Conservation (phyloP, 2,113 vertebrate genomes). For the Perca fluviatilis region DNA sequence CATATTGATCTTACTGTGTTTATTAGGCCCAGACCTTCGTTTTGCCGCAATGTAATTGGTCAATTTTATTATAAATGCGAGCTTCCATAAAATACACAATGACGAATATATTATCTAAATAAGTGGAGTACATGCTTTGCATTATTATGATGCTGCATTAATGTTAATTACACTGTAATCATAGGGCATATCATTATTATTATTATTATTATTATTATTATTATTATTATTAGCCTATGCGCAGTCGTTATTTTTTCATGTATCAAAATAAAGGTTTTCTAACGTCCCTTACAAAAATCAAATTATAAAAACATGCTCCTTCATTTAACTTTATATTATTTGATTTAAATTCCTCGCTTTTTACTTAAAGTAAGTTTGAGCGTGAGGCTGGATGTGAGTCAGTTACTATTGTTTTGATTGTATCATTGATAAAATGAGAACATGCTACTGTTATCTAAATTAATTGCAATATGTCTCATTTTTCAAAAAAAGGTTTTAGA, state of each 20-base stretch:
- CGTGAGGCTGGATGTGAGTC: neutral
- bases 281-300: neutral
- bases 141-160: constrained; percentile 25
- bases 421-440: neutral
- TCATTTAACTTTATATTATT: neutral
- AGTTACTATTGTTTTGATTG: neutral
- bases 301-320: neutral
- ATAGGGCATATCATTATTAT: constrained; percentile 2
- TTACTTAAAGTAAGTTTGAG: neutral
- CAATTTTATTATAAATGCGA: constrained; percentile 45
- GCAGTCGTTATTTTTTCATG: neutral
- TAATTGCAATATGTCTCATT: neutral
- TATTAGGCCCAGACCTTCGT: constrained; percentile 19
- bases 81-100: constrained; percentile 41
- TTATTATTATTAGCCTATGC: constrained; percentile 5
- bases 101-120: constrained; percentile 31
- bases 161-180: neutral
- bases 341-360: neutral
- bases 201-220: constrained; percentile 25
- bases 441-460: neutral
- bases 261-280: neutral
- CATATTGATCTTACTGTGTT: constrained; percentile 13
- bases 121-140: neutral
- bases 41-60: constrained; percentile 37
- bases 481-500: neutral